Base-by-base conservation (phyloP, 2,113 vertebrate genomes). In the Centropus bengalensis region DNA sequence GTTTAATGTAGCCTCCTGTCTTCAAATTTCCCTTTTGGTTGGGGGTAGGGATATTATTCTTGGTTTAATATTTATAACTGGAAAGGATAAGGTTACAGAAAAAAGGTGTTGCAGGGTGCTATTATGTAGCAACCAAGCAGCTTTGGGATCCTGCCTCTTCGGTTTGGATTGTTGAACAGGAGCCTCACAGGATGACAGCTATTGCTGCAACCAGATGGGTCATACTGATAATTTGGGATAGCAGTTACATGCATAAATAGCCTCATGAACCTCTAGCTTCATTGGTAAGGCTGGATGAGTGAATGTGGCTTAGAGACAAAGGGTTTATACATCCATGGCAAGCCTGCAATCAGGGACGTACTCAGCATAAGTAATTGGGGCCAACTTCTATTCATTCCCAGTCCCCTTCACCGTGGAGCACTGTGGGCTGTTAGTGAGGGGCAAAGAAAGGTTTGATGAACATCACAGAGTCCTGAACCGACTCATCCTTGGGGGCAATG, bases 271-370 rank as follows among this genome's bases (percentile, higher is more conserved):
- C 69, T 47, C 60, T 1, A 0, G 44, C 92, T 93, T 79, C 16
- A 3, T 30, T 75, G 62, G 54, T 86, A 89, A 86, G 60, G 68
- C 83, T 86, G 74, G 60, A 60, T 92, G 60, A 85, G 77, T 76
- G 73, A 59, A 44, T 28, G 30, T 81, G 83, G 85, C 78, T 94
- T 91, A 75, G 88, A 89, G 77, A 96, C 93, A 96, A 93, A 95
- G 52, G 71, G 60, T 92, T 92, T 81, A 93, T 68, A 52, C 64
- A 96, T 83, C 88, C 86, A 67, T 44, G 75, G 90, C 82, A 81
- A 90, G 86, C 76, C 76, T 2, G 5, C 73, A 74, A 78, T 59
- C 0, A 0, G 49, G 86, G 81, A 85, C 2, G 19, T 60, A 79
- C 63, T 76, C 69, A 42, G 86, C 81, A 52, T 86, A 68, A 92